phyloP scores from a whole-genome alignment of 2,888 invertebrate species.

The Cancer borealis region DNA sequence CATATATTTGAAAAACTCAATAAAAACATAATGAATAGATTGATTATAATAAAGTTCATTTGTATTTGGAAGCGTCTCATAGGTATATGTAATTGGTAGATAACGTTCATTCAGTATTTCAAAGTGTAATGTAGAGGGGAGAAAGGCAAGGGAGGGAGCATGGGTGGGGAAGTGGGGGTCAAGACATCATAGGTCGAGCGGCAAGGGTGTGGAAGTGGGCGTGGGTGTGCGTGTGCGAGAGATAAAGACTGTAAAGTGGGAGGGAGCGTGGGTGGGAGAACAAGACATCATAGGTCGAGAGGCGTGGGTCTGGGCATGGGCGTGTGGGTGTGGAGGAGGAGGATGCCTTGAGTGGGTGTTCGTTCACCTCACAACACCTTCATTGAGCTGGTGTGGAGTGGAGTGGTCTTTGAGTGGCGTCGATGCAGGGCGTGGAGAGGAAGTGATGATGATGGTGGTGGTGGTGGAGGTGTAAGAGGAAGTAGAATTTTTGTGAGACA shows the following conservation, averaged over 20 bases:
- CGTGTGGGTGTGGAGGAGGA: background rate
- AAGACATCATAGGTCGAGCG: background rate
- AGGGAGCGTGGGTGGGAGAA: background rate
- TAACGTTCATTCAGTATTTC: too few species aligned
- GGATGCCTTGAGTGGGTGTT: background rate
- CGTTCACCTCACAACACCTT: background rate
- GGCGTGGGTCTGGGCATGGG: background rate
- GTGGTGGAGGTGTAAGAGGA: background rate
- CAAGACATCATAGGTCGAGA: background rate
- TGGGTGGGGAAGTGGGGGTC: too few species aligned
- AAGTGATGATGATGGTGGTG: background rate
- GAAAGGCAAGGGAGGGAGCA: background rate
- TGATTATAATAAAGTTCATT: too few species aligned
- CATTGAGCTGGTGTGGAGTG: slow-evolving; percentile 27
- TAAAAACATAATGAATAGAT: too few species aligned
- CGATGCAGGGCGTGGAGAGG: background rate
- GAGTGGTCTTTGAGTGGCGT: background rate
- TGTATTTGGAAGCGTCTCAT: too few species aligned
- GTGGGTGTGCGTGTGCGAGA: background rate
- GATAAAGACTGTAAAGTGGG: background rate
- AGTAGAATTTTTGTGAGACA: background rate
- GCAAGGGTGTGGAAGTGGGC: background rate
- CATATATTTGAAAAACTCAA: too few species aligned
- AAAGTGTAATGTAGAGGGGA: too few species aligned
- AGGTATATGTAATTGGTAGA: too few species aligned